A percentile compares a stretch with the other conserved stretches of the same genome.
Evolutionary conservation across 2,888 invertebrate species (phyloP).

Genomic region (Hydroisotoma schaefferi): DNA sequence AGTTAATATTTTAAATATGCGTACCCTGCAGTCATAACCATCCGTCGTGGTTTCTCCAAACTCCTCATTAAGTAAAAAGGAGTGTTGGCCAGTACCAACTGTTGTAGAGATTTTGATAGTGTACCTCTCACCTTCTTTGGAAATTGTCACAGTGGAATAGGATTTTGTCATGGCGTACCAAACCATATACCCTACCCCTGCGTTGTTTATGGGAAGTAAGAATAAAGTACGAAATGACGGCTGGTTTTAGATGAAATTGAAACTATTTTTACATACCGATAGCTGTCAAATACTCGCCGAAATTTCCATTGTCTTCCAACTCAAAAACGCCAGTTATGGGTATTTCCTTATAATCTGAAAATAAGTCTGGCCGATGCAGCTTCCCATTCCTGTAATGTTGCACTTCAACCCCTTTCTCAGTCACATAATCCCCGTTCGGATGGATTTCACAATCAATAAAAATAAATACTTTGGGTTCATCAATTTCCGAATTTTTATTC

Average conservation of each 20-base stretch:
- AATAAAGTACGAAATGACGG: neutral
- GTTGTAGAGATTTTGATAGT: neutral
- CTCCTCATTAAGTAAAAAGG: neutral
- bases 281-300: neutral
- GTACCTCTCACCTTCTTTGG: neutral
- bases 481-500: neutral
- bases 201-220: too few relatives aligned
- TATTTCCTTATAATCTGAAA: neutral
- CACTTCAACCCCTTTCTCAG: neutral
- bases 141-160: neutral
- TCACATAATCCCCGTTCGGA: neutral
- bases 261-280: neutral
- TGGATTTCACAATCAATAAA: slow-evolving; percentile 4
- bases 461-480: neutral
- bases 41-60: neutral
- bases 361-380: neutral
- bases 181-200: neutral
- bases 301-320: neutral
- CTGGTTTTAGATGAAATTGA: neutral
- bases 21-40: neutral
- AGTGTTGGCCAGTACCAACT: neutral
- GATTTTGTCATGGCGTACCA: neutral
- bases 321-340: neutral
- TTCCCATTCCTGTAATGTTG: neutral
- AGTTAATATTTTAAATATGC: neutral